Evolutionary conservation across 2,797 vertebrate genomes (phyloP).

Genomic region (Lemur catta): DNA sequence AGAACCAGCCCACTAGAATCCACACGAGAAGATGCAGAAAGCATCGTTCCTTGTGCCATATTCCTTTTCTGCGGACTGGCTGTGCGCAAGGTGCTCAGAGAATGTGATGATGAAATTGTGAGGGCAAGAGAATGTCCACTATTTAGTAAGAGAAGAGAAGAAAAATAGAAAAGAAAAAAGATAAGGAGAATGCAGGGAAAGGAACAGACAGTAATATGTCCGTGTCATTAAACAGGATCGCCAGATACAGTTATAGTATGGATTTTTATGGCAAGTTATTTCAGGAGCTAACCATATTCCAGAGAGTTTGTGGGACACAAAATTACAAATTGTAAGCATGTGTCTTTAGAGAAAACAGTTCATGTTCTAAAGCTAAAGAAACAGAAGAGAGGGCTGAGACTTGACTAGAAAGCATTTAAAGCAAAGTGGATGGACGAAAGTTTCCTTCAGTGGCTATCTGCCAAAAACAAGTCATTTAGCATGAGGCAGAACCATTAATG

Average conservation of each 20-base stretch:
- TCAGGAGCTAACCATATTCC: constrained; percentile 18
- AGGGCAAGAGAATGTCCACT: not conserved
- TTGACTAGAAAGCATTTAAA: not conserved
- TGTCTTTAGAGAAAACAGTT: not conserved
- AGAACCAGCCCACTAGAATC: not conserved
- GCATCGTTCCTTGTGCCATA: too few species aligned
- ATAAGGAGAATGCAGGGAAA: not conserved
- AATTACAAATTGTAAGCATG: constrained; percentile 9
- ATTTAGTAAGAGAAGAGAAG: not conserved
- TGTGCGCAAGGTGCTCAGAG: not conserved
- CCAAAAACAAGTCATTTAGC: not conserved
- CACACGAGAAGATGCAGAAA: accelerated
- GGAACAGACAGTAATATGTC: not conserved
- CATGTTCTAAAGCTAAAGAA: not conserved
- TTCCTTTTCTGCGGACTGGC: not conserved
- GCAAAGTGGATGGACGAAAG: not conserved
- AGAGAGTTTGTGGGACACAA: not conserved
- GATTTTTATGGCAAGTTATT: not conserved
- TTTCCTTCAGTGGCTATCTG: not conserved
- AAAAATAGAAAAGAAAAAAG: not conserved
- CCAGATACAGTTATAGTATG: not conserved
- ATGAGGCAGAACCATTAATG: not conserved
- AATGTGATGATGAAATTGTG: not conserved
- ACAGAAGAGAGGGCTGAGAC: not conserved
- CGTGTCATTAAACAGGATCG: not conserved